Percentiles rank a stretch among this genome's conserved stretches.
These are phyloP conservation scores for Crocodylus rhombifer DNA, from an alignment of 2,797 vertebrate species.

Conservation along the genomic window DNA sequence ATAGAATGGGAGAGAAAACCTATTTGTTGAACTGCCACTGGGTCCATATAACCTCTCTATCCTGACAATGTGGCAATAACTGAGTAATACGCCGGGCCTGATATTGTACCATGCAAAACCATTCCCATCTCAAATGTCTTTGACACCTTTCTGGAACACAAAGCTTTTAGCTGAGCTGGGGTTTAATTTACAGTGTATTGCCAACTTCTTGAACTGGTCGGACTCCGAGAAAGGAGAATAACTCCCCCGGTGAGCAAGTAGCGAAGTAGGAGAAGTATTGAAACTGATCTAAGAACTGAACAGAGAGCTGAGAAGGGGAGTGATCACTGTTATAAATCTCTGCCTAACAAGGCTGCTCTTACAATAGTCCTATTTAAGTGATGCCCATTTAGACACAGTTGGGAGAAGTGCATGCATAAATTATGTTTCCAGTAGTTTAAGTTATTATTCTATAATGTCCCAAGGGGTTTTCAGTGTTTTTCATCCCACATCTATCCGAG, in stretches of 20 bases:
- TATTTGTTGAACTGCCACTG: not conserved
- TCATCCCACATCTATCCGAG: not conserved
- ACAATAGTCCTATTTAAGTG: not conserved
- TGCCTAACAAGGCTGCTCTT: not conserved
- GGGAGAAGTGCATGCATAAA: not conserved
- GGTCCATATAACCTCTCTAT: not conserved
- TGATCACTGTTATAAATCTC: not conserved
- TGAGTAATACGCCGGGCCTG: not conserved
- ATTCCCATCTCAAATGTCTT: not conserved
- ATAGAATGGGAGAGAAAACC: slow-evolving; percentile 40
- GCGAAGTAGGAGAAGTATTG: not conserved
- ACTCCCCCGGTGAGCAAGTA: not conserved
- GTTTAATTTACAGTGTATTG: slow-evolving; percentile 25
- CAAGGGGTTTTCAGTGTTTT: not conserved
- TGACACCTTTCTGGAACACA: slow-evolving; percentile 1
- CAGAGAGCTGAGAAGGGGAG: rapidly evolving
- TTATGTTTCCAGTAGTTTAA: not conserved
- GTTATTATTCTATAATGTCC: not conserved
- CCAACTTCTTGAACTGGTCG: not conserved
- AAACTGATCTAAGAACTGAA: not conserved
- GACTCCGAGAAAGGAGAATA: not conserved
- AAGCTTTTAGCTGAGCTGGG: not conserved
- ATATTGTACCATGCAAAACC: slow-evolving; percentile 26
- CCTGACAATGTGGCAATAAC: slow-evolving; percentile 21
- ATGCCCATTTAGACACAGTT: not conserved